phyloP scores from a whole-genome alignment of 2,113 vertebrate species.

The Oophaga pumilio region DNA sequence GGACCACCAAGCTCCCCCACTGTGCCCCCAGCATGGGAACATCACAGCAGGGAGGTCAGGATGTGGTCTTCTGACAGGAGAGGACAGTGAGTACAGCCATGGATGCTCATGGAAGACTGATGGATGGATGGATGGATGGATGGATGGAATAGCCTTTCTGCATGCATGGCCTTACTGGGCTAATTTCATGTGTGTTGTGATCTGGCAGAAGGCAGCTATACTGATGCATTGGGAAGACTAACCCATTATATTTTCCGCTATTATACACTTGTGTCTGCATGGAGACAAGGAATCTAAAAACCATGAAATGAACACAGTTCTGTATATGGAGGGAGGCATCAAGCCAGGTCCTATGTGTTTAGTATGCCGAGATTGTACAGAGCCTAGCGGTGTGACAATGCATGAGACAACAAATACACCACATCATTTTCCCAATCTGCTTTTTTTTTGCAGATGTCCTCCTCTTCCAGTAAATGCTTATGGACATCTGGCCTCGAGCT shows the following conservation, averaged over 20 bases:
- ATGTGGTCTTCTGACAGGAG: not conserved
- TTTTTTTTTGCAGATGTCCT: not conserved
- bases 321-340: not conserved
- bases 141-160: not conserved
- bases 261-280: not conserved
- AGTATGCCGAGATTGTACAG: not conserved
- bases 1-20: not conserved
- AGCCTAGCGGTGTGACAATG: slow-evolving; percentile 17
- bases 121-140: not conserved
- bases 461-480: not conserved
- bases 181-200: not conserved
- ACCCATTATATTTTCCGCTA: slow-evolving; percentile 2
- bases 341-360: not conserved
- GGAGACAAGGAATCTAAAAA: not conserved
- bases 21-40: not conserved
- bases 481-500: slow-evolving; percentile 14
- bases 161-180: not conserved
- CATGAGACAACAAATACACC: not conserved
- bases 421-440: not conserved
- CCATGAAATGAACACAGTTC: not conserved
- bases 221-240: slow-evolving; percentile 1
- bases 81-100: not conserved
- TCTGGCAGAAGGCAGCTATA: not conserved
- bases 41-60: not conserved
- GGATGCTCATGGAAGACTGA: not conserved